A percentile compares a stretch with the other conserved stretches of the same genome.
Conservation (phyloP, 2,888 invertebrate species). For the Elmis aenea region DNA sequence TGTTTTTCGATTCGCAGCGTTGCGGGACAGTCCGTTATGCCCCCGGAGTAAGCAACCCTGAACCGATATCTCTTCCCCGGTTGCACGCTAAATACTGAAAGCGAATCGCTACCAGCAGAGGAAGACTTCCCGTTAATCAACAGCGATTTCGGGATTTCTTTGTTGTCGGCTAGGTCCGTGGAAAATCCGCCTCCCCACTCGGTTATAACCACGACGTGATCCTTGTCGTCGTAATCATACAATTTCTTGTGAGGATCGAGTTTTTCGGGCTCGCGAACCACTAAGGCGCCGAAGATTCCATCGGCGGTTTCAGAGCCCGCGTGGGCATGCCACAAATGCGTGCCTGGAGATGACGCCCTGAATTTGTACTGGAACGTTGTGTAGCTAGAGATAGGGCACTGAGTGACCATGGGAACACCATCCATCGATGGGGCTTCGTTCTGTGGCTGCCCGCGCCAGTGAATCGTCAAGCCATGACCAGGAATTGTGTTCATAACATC, state of each 20-base stretch:
- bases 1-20: slow-evolving; percentile 63
- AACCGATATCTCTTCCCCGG: slow-evolving; percentile 61
- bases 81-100: slow-evolving; percentile 47
- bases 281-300: slow-evolving; percentile 65
- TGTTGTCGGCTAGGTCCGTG: slow-evolving; percentile 50
- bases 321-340: slow-evolving; percentile 70
- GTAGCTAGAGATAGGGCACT: slow-evolving; percentile 66
- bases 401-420: slow-evolving; percentile 71
- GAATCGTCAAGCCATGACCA: slow-evolving; percentile 63
- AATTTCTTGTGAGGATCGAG: slow-evolving; percentile 55
- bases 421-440: slow-evolving; percentile 69
- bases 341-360: slow-evolving; percentile 61
- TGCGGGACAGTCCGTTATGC: slow-evolving; percentile 63
- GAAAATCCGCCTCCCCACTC: slow-evolving; percentile 53
- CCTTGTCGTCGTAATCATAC: slow-evolving; percentile 67
- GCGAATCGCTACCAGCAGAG: slow-evolving; percentile 37
- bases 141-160: slow-evolving; percentile 47
- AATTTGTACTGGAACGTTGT: slow-evolving; percentile 69
- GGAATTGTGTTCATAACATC: slow-evolving; percentile 67
- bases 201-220: slow-evolving; percentile 64
- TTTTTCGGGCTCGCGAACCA: slow-evolving; percentile 62
- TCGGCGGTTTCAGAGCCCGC: slow-evolving; percentile 64
- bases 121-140: slow-evolving; percentile 61
- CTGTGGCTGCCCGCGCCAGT: slow-evolving; percentile 76
- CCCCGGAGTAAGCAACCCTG: slow-evolving; percentile 62